These are phyloP conservation scores for Rhabditoides inermis DNA, from an alignment of 2,888 invertebrate species.

Conservation along the genomic window DNA sequence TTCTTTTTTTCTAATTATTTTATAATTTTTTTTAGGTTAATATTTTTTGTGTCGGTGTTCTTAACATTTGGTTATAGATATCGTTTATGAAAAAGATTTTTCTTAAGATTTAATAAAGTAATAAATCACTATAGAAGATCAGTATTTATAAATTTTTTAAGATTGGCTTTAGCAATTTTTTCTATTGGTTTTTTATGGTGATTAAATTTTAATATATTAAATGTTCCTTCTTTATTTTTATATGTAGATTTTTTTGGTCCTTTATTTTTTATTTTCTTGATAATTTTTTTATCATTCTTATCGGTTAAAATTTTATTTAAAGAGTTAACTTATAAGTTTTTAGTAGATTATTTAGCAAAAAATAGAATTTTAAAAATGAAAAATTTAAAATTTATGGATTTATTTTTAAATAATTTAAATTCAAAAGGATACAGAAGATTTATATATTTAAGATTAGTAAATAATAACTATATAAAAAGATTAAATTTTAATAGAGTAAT, in stretches of 20 bases:
- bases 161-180: constrained; percentile 24
- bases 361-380: constrained; percentile 24
- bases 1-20: constrained; percentile 28
- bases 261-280: constrained; percentile 53
- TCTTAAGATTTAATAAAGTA: constrained; percentile 28
- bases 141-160: constrained; percentile 32
- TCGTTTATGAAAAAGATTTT: constrained; percentile 35
- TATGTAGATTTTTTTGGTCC: constrained; percentile 32
- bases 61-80: constrained; percentile 38
- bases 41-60: constrained; percentile 35
- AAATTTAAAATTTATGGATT: constrained; percentile 31
- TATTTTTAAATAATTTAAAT: constrained; percentile 24
- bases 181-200: constrained; percentile 29
- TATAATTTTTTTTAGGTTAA: constrained; percentile 24
- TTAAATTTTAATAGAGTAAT: constrained; percentile 23
- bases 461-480: constrained; percentile 18
- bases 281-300: constrained; percentile 26
- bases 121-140: constrained; percentile 26
- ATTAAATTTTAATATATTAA: constrained; percentile 31
- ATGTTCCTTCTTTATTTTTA: constrained; percentile 27
- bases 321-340: constrained; percentile 29
- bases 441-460: constrained; percentile 9
- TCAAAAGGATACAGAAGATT: constrained; percentile 17
- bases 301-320: constrained; percentile 22
- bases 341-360: constrained; percentile 32